Evolutionary conservation across 2,113 vertebrate species (phyloP).

Genomic region (Tor tambroides): DNA sequence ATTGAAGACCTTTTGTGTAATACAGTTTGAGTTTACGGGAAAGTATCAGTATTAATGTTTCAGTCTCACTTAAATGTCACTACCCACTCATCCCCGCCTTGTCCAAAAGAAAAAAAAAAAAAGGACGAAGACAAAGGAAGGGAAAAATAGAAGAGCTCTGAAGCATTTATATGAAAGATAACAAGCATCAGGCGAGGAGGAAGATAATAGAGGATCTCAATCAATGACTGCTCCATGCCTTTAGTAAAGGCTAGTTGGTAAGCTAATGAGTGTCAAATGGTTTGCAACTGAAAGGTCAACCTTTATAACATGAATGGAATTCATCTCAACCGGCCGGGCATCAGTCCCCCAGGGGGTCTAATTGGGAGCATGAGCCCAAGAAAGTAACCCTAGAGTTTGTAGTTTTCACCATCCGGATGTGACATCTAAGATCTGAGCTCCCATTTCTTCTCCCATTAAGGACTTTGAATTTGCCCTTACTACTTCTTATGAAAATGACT

Average conservation of each 20-base stretch:
- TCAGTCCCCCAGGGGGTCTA: constrained; percentile 34
- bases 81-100: neutral
- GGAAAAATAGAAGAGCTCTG: neutral
- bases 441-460: neutral
- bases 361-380: constrained; percentile 9
- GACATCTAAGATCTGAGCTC: constrained; percentile 5
- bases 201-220: constrained; percentile 65
- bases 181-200: constrained; percentile 45
- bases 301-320: constrained; percentile 53
- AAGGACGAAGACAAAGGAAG: neutral
- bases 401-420: neutral
- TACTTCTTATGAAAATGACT: neutral
- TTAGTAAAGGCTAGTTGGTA: constrained; percentile 65
- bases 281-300: constrained; percentile 74
- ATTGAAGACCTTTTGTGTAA: neutral
- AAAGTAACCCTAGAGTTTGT: constrained; percentile 21
- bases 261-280: constrained; percentile 75
- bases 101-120: neutral
- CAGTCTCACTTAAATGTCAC: constrained; percentile 57
- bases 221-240: constrained; percentile 65
- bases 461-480: neutral
- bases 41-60: neutral
- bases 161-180: constrained; percentile 57
- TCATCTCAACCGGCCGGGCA: neutral
- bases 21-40: neutral